A percentile compares a stretch with the other conserved stretches of the same genome.
Conservation (phyloP, 2,888 invertebrate genomes). For the Trachelus stipa region DNA sequence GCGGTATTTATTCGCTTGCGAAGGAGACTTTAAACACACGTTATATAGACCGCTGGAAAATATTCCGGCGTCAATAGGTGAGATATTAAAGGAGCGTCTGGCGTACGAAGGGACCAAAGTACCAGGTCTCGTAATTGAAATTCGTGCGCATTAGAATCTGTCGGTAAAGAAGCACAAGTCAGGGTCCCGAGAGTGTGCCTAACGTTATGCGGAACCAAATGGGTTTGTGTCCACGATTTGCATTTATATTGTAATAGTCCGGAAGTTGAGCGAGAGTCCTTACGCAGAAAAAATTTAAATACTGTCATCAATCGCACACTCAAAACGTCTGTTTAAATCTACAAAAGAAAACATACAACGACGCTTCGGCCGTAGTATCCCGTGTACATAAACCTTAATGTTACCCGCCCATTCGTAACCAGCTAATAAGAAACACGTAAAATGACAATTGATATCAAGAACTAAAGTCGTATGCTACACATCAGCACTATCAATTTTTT, state of each 20-base stretch:
- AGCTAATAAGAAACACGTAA: not conserved
- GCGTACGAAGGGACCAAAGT: not conserved
- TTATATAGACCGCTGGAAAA: not conserved
- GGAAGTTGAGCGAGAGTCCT: not conserved
- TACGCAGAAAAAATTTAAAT: not conserved
- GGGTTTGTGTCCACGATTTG: conserved; percentile 1
- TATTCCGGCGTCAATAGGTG: not conserved
- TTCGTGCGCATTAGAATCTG: not conserved
- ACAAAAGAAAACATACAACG: not conserved
- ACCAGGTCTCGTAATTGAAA: not conserved
- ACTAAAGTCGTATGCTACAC: not conserved
- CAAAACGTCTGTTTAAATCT: not conserved
- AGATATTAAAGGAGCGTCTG: not conserved
- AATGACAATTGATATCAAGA: not conserved
- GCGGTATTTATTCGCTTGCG: not conserved
- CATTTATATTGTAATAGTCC: conserved; percentile 11
- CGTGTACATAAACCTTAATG: not conserved
- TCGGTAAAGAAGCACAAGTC: not conserved
- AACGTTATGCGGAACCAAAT: not conserved
- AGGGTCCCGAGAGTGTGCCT: not conserved
- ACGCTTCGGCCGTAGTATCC: not conserved
- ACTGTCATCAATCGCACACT: conserved; percentile 3
- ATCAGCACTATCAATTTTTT: not conserved
- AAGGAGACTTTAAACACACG: not conserved
- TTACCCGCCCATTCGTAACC: not conserved